Evolutionary conservation across 2,797 vertebrate genomes (phyloP), one percentile per base, ranked within the genome.

Genomic region (Lagodon rhomboides): DNA sequence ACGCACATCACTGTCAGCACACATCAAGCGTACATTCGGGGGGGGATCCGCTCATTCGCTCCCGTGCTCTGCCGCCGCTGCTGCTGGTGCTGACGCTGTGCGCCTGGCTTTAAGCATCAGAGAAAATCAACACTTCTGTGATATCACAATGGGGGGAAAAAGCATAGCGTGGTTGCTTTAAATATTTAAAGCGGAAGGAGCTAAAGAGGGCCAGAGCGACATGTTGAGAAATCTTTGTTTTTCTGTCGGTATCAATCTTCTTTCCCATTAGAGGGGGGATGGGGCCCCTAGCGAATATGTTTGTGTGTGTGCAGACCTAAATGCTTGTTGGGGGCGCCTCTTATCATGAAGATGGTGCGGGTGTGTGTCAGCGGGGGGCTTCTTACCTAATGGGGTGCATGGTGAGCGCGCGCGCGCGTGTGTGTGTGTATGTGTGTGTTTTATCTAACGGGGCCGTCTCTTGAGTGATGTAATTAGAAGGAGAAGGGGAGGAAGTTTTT

Each of bases 231-330:
- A 93, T 91, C 68, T 84, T 68, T 73, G 61, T 83, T 71, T 83
- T 89, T 68, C 79, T 85, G 73, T 85, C 82, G 12, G 85, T 89
- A 93, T 94, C 92, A 93, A 94, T 94, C 91, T 92, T 82, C 62
- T 79, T 85, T 88, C 80, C 86, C 82, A 94, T 91, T 90, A 89
- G 79, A 79, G 85, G 75, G 75, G 79, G 92, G 91, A 51, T 75
- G 84, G 85, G 84, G 75, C 68, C 80, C 64, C 85, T 71, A 82
- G 55, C 73, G 61, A 65, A 74, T 75, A 27, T 84, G 44, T 69
- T 64, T 69, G 68, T 79, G 71, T 87, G 68, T 73, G 49, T 68
- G 60, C 46, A 18, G 22, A 77, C 46, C 47, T 58, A 73, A 61
- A 69, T 87, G 68, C 85, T 84, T 91, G 87, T 77, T 82, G 54